Evolutionary conservation across 2,797 vertebrate species (phyloP), one percentile per base, ranked within the genome.

Genomic region (Falco cherrug): DNA sequence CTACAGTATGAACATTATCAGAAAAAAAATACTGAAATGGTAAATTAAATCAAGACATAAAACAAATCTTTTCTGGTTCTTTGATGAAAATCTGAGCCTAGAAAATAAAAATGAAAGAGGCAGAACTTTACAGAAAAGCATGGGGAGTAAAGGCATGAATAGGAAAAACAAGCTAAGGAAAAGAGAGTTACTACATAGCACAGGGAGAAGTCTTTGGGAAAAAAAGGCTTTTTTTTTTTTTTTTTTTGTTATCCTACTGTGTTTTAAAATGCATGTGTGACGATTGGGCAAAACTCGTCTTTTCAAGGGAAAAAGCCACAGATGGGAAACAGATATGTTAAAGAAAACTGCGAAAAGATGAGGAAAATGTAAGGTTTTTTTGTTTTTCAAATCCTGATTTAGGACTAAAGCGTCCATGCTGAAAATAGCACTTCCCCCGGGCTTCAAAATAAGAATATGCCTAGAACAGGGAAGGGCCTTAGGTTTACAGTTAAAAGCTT

Each of bases 31-130:
- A 87, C 65, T 86, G 81, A 86, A 95, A 94, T 53, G 16, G 11
- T 94, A 92, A 95, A 83, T 77, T 84, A 94, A 97, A 91, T 77
- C 24, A 77, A 79, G 41, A 68, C 45, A 77, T 77, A 77, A 93
- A 96, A 0, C 24, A 81, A 87, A 74, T 84, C 9, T 88, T 75
- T 92, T 69, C 17, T 68, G 24, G 45, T 70, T 82, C 70, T 43
- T 28, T 83, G 88, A 77, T 87, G 60, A 81, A 94, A 95, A 97
- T 74, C 71, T 83, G 39, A 94, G 48, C 22, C 20, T 50, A 41
- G 26, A 56, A 90, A 91, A 94, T 61, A 83, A 77, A 45, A 90
- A 89, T 21, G 64, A 84, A 63, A 80, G 35, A 85, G 35, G 22
- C 31, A 84, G 67, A 94, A 80, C 19, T 70, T 70, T 85, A 87